Base-by-base conservation (phyloP, 2,888 invertebrate genomes). In the Quadroppia sp. region DNA sequence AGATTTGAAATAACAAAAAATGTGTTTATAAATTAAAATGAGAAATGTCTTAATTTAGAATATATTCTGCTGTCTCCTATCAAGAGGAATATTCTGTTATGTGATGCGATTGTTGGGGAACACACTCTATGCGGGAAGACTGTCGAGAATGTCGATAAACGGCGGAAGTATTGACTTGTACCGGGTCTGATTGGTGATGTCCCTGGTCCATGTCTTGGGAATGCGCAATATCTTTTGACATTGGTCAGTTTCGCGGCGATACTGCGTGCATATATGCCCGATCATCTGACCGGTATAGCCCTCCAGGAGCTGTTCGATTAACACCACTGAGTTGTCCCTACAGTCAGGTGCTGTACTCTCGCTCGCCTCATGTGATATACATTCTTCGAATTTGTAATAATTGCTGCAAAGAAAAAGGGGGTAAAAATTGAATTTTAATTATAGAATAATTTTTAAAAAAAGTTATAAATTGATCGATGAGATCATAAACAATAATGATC, bases 251-350 rank as follows among this genome's bases (percentile, higher is more conserved):
- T 71, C 71, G n/a, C 71, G 32, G 25, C 70, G 53, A 25, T 45
- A 71, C 13, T 71, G 45, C 9, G 70, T 32, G 28, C 74, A 74
- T 2, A 74, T 64, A 17, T 70, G 70, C 0, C 42, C 53, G n/a
- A 74, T 50, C 71, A 74, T 70, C 17, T 74, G 74, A 9, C 74
- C 74, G 53, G 71, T 74, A 48, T 74, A 74, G 25, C 74, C 74
- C 23, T 74, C 74, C 36, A 74, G 36, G 0, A 74, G 74, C 30
- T 74, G 53, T 42, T 74, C 74, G n/a, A 74, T 74, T 9, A 64
- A 28, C 32, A 32, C 45, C 3, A 71, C 42, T 2, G 50, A 53
- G 6, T 53, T 50, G 30, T 50, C 45, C 17, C 28, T 71, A 30
- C 74, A 74, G 20, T 32, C 48, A 23, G 40, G 40, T 9, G 70